Evolutionary conservation across 2,888 invertebrate genomes (phyloP), one percentile per base, ranked within the genome.

Genomic region (Drosophila birchii): DNA sequence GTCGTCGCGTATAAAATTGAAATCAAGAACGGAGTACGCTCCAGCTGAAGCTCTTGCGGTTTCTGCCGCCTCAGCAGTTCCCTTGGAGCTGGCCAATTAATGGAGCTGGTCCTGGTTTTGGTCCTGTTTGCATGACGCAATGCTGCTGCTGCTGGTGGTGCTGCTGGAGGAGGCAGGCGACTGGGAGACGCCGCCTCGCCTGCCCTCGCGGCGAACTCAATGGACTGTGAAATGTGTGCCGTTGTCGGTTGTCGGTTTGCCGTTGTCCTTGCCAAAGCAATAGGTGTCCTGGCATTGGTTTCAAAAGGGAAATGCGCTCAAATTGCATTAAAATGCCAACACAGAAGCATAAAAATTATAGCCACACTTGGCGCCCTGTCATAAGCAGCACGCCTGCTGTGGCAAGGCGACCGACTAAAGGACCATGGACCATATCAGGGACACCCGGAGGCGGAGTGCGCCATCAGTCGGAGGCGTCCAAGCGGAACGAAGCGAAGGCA

Each of bases 301-400:
- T 86, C 84, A 88, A 86, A 86, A 88, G 88, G 85, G 87, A 86
- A 86, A 86, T 88, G 88, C 85, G 88, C 78, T 84, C 88, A 88
- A 86, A 85, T 86, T 87, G 85, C 85, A 86, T 86, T 88, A 85
- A 85, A 88, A 88, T 85, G 86, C 86, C 88, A 86, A 84, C 86
- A 85, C 88, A 85, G 84, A 88, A 80, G 88, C 84, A 85, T 88
- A 80, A 80, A 85, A 85, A 88, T 85, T 85, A 85, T 85, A 81
- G 84, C 84, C 85, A 84, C 87, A 76, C 76, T 85, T 86, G 79
- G 89, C 82, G 74, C 67, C 67, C 69, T 29, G 86, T 88, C 86
- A 86, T 74, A 80, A 83, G 86, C 88, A 88, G 86, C 76, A 80
- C 81, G 73, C 78, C 83, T 87, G 80, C 84, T 85, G 83, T 73